These are phyloP conservation scores for Neoscelio sp. DNA, from an alignment of 2,888 invertebrate genomes.

Conservation along the genomic window DNA sequence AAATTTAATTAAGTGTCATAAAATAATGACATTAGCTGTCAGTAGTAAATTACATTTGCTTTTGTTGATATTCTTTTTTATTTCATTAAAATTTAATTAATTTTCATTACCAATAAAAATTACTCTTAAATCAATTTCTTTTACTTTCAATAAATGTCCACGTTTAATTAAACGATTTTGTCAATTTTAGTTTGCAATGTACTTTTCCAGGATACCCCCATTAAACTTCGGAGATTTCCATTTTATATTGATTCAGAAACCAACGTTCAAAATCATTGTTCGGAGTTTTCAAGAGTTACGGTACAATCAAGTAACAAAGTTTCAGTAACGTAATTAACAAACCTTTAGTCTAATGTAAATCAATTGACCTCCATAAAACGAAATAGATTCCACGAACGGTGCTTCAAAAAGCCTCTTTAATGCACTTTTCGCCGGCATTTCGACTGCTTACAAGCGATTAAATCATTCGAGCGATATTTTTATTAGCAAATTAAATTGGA, in stretches of 20 bases:
- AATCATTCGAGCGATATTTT: constrained; percentile 1
- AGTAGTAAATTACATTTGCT: no score
- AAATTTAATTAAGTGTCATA: no score
- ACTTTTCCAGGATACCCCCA: constrained; percentile 17
- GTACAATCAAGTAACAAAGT: constrained; percentile 36
- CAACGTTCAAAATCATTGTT: constrained; percentile 33
- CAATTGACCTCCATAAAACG: constrained; percentile 35
- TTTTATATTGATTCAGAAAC: constrained; percentile 43
- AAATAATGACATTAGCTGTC: no score
- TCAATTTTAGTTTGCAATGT: constrained; percentile 1
- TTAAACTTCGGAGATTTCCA: constrained; percentile 24
- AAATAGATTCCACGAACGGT: constrained; percentile 9
- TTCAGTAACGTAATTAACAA: constrained; percentile 36
- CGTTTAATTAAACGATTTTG: no score
- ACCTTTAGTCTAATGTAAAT: constrained; percentile 43
- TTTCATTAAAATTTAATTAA: no score
- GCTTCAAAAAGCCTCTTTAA: constrained; percentile 29
- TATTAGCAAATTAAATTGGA: no score
- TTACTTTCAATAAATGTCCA: no score
- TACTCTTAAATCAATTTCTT: no score
- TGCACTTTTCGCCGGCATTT: not conserved
- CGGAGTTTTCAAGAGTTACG: constrained; percentile 25
- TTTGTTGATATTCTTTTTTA: no score
- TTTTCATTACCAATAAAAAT: no score
- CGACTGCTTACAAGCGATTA: not conserved